Evolutionary conservation across 2,888 invertebrate species (phyloP).

Genomic region (Lottia gigantea): DNA sequence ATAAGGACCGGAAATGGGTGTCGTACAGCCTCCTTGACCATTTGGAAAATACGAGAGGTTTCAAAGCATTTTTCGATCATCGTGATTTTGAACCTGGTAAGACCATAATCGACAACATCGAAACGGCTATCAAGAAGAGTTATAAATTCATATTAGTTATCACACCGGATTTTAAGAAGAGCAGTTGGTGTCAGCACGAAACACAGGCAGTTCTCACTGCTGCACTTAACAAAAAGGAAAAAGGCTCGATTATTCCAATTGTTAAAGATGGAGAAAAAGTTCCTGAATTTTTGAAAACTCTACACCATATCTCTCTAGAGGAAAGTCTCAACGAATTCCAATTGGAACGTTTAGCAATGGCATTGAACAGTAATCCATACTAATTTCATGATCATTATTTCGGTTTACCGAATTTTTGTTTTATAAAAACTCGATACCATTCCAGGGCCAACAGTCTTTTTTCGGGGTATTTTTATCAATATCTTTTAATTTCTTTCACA

Average conservation of each 20-base stretch:
- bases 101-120: not conserved
- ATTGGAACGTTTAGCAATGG: not conserved
- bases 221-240: not conserved
- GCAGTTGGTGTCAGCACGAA: not conserved
- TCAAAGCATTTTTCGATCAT: not conserved
- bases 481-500: no score
- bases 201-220: not conserved
- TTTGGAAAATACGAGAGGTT: not conserved
- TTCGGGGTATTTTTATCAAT: no score
- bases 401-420: no score
- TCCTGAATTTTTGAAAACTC: not conserved
- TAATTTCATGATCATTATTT: no score
- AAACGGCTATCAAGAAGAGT: not conserved
- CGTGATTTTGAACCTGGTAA: not conserved
- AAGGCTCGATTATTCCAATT: not conserved
- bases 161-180: not conserved
- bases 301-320: not conserved
- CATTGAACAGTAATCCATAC: not conserved
- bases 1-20: not conserved
- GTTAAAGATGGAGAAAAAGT: not conserved
- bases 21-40: not conserved
- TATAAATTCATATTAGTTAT: not conserved
- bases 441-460: no score
- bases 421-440: no score
- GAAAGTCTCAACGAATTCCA: not conserved